phyloP scores from a whole-genome alignment of 1,140 invertebrate species.

The Leptinotarsa defecta region DNA sequence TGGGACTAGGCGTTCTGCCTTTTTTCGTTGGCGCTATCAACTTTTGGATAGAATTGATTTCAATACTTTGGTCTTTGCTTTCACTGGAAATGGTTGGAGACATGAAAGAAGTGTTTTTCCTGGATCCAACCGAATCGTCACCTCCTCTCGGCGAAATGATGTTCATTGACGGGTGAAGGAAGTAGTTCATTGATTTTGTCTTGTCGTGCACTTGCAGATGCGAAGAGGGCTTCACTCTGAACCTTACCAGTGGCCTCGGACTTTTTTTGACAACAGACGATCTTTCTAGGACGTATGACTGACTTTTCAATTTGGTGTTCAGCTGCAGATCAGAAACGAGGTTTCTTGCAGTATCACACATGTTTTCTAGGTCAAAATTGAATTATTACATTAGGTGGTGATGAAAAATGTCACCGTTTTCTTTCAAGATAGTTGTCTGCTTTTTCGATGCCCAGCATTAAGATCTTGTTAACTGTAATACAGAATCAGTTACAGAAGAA shows the following conservation, averaged over 20 bases:
- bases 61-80: conserved; percentile 46
- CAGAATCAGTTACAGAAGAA: no score
- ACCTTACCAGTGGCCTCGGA: neutral
- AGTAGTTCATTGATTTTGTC: conserved; percentile 29
- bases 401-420: neutral
- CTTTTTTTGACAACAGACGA: neutral
- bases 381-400: conserved; percentile 29
- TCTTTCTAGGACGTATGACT: conserved; percentile 26
- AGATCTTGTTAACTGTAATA: no score
- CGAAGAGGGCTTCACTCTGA: neutral
- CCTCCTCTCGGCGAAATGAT: neutral
- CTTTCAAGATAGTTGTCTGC: no score
- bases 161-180: conserved; percentile 19
- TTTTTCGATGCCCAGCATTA: no score
- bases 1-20: conserved; percentile 36
- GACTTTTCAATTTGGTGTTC: conserved; percentile 29
- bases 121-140: neutral
- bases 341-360: conserved; percentile 15
- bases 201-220: neutral
- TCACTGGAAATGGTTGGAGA: conserved; percentile 49
- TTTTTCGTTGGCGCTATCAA: conserved; percentile 44
- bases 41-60: conserved; percentile 40
- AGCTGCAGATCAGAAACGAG: conserved; percentile 23
- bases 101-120: conserved; percentile 44
- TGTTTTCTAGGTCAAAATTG: conserved; percentile 22